A percentile compares a stretch with the other conserved stretches of the same genome.
Conservation (phyloP, 1,140 invertebrate species). For the Drosophila orena region DNA sequence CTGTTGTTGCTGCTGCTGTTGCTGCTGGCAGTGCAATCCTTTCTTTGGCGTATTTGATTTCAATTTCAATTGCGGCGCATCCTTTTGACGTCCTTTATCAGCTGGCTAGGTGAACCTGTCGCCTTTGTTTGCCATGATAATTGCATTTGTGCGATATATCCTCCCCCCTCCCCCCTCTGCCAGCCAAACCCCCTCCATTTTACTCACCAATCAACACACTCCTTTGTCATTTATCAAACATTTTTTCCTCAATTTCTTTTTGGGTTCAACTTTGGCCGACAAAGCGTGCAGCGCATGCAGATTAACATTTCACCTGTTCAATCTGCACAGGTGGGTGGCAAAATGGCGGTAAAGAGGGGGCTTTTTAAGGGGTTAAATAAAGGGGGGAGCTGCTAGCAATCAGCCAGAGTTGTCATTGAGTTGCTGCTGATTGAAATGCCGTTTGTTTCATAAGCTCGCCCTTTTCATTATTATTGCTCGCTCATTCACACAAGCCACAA, state of each 20-base stretch:
- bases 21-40: conserved; percentile 63
- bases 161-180: conserved; percentile 3
- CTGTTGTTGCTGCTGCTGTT: conserved; percentile 25
- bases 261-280: conserved; percentile 68
- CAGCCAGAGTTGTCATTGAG: conserved; percentile 74
- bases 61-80: conserved; percentile 80
- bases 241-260: conserved; percentile 56
- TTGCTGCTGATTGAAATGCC: conserved; percentile 78
- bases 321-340: conserved; percentile 8
- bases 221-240: conserved; percentile 75
- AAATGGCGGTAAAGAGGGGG: neutral
- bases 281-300: conserved; percentile 81
- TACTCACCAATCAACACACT: conserved; percentile 11
- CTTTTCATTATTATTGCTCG: conserved; percentile 76
- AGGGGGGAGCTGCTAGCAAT: conserved; percentile 40
- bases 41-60: conserved; percentile 74
- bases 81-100: conserved; percentile 78
- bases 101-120: conserved; percentile 63
- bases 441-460: conserved; percentile 78
- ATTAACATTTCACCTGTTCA: conserved; percentile 80
- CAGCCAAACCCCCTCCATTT: neutral
- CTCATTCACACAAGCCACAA: conserved; percentile 73
- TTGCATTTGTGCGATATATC: conserved; percentile 70
- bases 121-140: conserved; percentile 80
- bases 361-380: neutral